phyloP scores from a whole-genome alignment of 2,113 vertebrate genomes.

The Syrrhaptes paradoxus region DNA sequence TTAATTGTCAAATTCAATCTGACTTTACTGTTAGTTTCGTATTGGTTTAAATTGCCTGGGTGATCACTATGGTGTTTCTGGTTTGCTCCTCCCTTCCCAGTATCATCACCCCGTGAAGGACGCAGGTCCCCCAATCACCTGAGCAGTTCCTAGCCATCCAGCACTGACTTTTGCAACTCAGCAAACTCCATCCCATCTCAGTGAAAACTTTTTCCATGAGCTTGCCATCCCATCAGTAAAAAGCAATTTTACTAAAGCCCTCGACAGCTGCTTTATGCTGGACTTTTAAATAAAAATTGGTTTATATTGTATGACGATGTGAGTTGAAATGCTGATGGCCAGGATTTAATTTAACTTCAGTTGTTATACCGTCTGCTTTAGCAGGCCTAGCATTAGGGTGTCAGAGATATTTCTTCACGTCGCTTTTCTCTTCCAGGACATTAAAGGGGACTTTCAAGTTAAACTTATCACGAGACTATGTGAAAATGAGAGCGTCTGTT shows the following conservation, averaged over 20 bases:
- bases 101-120: neutral
- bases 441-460: slow-evolving; percentile 73
- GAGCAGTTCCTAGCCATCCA: neutral
- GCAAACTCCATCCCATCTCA: neutral
- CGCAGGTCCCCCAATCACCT: neutral
- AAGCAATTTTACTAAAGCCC: neutral
- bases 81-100: neutral
- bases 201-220: neutral
- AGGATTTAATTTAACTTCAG: neutral
- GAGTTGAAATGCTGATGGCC: neutral
- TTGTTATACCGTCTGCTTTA: neutral
- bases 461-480: slow-evolving; percentile 35
- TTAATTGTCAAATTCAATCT: neutral
- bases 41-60: fast-evolving
- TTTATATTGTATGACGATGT: neutral
- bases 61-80: neutral
- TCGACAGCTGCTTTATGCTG: neutral
- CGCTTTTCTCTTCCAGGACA: slow-evolving; percentile 52
- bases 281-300: neutral
- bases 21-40: neutral
- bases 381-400: slow-evolving; percentile 9
- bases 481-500: slow-evolving; percentile 64
- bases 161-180: neutral
- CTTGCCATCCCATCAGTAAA: neutral
- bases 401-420: slow-evolving; percentile 45